Evolutionary conservation across 92 coral and sea anemone species (phyloP).

Genomic region (Zoanthus sansibaricus): DNA sequence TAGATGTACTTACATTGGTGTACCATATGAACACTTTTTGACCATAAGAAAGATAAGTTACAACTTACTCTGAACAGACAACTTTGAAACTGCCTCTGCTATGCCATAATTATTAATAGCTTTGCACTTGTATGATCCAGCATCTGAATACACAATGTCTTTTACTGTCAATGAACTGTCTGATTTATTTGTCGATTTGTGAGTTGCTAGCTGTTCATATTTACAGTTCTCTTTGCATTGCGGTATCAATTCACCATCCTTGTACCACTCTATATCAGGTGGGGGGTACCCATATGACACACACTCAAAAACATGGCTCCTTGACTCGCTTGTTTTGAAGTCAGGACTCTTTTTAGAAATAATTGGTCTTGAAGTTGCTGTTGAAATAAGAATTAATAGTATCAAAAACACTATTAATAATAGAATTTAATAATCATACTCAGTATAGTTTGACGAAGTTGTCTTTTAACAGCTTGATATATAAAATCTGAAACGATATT

Average conservation of each 20-base stretch:
- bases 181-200: neutral
- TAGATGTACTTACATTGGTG: no score
- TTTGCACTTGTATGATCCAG: slow-evolving; percentile 7
- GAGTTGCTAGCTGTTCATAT: neutral
- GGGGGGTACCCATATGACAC: neutral
- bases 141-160: neutral
- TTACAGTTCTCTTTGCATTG: neutral
- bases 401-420: neutral
- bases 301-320: neutral
- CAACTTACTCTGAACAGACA: slow-evolving; percentile 1
- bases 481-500: no score
- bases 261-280: neutral
- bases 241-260: neutral
- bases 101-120: neutral
- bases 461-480: no score
- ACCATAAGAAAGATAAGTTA: neutral
- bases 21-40: no score
- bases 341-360: neutral
- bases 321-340: neutral
- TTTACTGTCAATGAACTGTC: neutral
- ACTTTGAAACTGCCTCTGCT: neutral
- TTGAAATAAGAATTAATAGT: neutral
- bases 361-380: neutral
- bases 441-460: no score
- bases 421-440: neutral